These are phyloP conservation scores for Oscheius sp. DNA, from an alignment of 2,888 invertebrate genomes.

Conservation along the genomic window DNA sequence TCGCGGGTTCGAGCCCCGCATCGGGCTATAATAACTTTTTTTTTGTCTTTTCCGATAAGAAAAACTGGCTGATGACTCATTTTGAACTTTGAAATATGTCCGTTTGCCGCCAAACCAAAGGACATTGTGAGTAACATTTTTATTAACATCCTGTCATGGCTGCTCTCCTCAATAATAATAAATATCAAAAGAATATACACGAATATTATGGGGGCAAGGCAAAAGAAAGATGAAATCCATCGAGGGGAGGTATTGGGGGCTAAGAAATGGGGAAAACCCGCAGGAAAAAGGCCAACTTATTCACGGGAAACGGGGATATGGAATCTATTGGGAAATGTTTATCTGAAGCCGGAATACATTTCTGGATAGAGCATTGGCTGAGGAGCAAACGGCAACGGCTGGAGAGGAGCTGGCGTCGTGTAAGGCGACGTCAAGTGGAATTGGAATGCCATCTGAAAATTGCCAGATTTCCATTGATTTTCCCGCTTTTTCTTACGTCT, in stretches of 20 bases:
- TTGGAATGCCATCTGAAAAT: constrained; percentile 20
- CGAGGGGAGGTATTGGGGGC: background rate
- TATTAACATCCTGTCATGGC: background rate
- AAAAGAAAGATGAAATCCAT: constrained; percentile 7
- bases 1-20: constrained; percentile 72
- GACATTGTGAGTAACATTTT: too few relatives aligned
- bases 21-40: constrained; percentile 56
- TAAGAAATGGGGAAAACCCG: background rate
- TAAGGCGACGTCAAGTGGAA: constrained; percentile 9
- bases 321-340: background rate
- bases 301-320: constrained; percentile 1
- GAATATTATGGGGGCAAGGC: constrained; percentile 22
- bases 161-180: background rate
- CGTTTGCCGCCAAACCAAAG: too few relatives aligned
- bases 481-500: too few relatives aligned
- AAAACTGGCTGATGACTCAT: too few relatives aligned
- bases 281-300: constrained; percentile 13
- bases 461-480: too few relatives aligned
- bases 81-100: too few relatives aligned
- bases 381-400: background rate
- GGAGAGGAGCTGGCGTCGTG: background rate
- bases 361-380: constrained; percentile 14
- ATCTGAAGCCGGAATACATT: constrained; percentile 9
- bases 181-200: background rate
- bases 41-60: background rate